These are phyloP conservation scores for Montipora efflorescens DNA, from an alignment of 64 coral and sea anemone genomes.

Conservation along the genomic window DNA sequence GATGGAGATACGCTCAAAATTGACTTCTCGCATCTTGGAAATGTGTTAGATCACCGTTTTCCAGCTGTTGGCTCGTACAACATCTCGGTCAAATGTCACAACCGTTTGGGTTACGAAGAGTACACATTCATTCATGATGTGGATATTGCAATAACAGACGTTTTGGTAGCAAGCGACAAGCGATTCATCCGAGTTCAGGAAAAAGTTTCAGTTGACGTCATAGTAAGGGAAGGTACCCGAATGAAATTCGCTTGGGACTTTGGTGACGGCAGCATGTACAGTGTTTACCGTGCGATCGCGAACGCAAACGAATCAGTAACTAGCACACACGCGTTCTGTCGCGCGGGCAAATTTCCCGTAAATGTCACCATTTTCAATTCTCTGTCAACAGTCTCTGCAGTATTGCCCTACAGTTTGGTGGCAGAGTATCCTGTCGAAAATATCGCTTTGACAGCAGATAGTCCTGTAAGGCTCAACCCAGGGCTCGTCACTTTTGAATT, in stretches of 20 bases:
- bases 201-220: conserved; percentile 62
- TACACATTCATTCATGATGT: conserved; percentile 45
- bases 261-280: conserved; percentile 60
- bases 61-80: conserved; percentile 66
- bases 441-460: conserved; percentile 53
- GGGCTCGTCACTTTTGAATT: conserved; percentile 55
- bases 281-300: background rate
- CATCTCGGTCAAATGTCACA: conserved; percentile 49
- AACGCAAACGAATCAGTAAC: conserved; percentile 13
- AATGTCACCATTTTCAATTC: conserved; percentile 77
- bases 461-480: conserved; percentile 60
- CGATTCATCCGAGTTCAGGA: conserved; percentile 76
- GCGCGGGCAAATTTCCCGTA: conserved; percentile 64
- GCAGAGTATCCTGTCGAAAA: conserved; percentile 71
- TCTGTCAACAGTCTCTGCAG: conserved; percentile 22
- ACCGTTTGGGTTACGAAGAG: conserved; percentile 48
- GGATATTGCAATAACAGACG: conserved; percentile 65
- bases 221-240: conserved; percentile 61
- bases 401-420: conserved; percentile 40
- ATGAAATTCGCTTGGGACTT: conserved; percentile 68
- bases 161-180: conserved; percentile 36
- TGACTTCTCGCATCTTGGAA: conserved; percentile 60
- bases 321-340: conserved; percentile 45
- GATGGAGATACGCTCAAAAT: conserved; percentile 59
- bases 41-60: conserved; percentile 61